Evolutionary conservation across 2,888 invertebrate genomes (phyloP), one percentile per base, ranked within the genome.

Genomic region (Panzeria rudis): DNA sequence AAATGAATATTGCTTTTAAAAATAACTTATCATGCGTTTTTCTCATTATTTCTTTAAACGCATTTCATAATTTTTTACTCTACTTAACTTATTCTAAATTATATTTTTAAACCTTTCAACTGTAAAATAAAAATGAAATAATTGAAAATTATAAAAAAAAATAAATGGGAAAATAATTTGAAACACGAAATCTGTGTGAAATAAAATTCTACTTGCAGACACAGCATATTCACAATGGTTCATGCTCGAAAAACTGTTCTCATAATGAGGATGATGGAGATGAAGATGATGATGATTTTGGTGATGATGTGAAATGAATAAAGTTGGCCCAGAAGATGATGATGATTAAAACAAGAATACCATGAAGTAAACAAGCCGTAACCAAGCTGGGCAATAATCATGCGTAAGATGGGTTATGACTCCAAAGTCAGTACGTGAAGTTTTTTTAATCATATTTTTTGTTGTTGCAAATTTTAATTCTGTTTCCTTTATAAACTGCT

Each of bases 331-430:
- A 54, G 23, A 56, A 66, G 8, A 54, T 75, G 52, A 25, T 29
- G 29, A n/a, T 0, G 56, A 47, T 25, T 7, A n/a, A 38, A 68
- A 59, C 3, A 56, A 71, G 50, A 11, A 59, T 9, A 29, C n/a
- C 17, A 9, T 41, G 44, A 20, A 25, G 52, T 25, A 41, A 84
- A 84, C 80, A 72, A 84, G 84, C 80, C 84, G 77, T 84, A 84
- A 76, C 72, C 41, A 68, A 80, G 72, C 59, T 69, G 54, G 23
- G 23, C 83, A 73, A 78, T 73, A 78, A 77, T 81, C 80, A 79
- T 82, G 82, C 78, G 85, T 85, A 85, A 85, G 56, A 59, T 78
- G 81, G 77, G 77, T 85, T 81, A 81, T 54, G 78, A 73, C 66
- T 77, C 73, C 35, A 9, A 23, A 41, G 35, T n/a, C 59, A 47